Evolutionary conservation across 2,888 invertebrate genomes (phyloP).

Genomic region (Chymomyza procnemis): DNA sequence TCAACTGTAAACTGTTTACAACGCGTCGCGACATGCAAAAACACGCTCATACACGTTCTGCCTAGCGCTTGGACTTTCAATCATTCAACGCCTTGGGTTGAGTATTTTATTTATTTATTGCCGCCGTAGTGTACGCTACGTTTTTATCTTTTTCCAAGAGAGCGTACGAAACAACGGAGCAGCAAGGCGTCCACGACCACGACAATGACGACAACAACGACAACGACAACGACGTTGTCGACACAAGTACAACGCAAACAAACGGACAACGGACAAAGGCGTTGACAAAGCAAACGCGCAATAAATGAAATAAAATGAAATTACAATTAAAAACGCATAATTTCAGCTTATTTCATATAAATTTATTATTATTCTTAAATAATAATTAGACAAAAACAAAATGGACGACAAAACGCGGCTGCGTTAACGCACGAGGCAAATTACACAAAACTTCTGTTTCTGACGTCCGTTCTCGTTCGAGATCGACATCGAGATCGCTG

Average conservation of each 20-base stretch:
- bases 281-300: slow-evolving; percentile 8
- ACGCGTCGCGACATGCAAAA: slow-evolving; percentile 5
- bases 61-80: not conserved
- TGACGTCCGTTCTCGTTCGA: slow-evolving; percentile 23
- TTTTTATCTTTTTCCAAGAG: slow-evolving; percentile 49
- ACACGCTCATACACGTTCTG: slow-evolving; percentile 16
- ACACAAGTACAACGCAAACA: slow-evolving; percentile 26
- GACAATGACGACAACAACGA: slow-evolving; percentile 7
- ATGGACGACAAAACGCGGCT: slow-evolving; percentile 15
- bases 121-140: no score
- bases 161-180: slow-evolving; percentile 39
- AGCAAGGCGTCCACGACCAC: slow-evolving; percentile 17
- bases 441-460: slow-evolving; percentile 68
- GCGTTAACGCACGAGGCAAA: slow-evolving; percentile 68
- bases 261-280: slow-evolving; percentile 23
- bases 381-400: slow-evolving; percentile 2
- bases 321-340: slow-evolving; percentile 54
- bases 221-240: slow-evolving; percentile 15
- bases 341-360: slow-evolving; percentile 56
- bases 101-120: slow-evolving; percentile 25
- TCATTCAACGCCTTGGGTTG: not conserved
- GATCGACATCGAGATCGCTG: slow-evolving; percentile 23
- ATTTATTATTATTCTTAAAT: slow-evolving; percentile 7
- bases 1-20: not conserved
- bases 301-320: slow-evolving; percentile 57